A percentile compares a stretch with the other conserved stretches of the same genome.
Conservation (phyloP, 64 coral and sea anemone species). For the Pocillopora damicornis region DNA sequence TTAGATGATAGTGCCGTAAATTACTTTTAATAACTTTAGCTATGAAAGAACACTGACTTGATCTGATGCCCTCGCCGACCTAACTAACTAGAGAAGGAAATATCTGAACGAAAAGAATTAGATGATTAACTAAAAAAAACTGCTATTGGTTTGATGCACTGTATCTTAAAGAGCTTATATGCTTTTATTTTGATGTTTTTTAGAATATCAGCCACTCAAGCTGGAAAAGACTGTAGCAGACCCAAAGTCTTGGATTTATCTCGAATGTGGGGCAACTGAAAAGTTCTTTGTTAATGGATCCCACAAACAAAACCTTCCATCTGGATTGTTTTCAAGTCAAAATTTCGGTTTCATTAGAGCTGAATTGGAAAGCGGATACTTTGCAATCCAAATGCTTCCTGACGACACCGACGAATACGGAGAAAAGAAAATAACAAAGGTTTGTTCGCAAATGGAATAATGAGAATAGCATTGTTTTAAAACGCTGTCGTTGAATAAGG, state of each 20-base stretch:
- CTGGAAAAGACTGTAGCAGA: slow-evolving; percentile 54
- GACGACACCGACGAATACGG: slow-evolving; percentile 59
- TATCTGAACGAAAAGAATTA: no score
- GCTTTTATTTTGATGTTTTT: background rate
- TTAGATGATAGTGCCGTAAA: no score
- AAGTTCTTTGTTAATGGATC: slow-evolving; percentile 68
- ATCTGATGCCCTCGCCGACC: no score
- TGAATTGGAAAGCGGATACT: slow-evolving; percentile 70
- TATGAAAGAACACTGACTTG: no score
- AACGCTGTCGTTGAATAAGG: no score
- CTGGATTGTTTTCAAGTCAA: slow-evolving; percentile 11
- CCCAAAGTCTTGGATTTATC: slow-evolving; percentile 52
- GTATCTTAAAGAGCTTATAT: background rate
- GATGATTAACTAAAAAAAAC: no score
- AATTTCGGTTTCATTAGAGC: slow-evolving; percentile 61
- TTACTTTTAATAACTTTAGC: no score
- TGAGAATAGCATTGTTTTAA: background rate
- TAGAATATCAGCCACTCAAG: slow-evolving; percentile 64
- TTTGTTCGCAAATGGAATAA: background rate
- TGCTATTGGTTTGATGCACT: no score
- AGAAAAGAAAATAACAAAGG: slow-evolving; percentile 79
- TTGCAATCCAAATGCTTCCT: slow-evolving; percentile 56
- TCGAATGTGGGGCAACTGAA: slow-evolving; percentile 61
- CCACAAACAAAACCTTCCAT: slow-evolving; percentile 28
- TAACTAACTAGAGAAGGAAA: no score